Evolutionary conservation across 1,140 invertebrate species (phyloP).

Genomic region (Triops cancriformis): DNA sequence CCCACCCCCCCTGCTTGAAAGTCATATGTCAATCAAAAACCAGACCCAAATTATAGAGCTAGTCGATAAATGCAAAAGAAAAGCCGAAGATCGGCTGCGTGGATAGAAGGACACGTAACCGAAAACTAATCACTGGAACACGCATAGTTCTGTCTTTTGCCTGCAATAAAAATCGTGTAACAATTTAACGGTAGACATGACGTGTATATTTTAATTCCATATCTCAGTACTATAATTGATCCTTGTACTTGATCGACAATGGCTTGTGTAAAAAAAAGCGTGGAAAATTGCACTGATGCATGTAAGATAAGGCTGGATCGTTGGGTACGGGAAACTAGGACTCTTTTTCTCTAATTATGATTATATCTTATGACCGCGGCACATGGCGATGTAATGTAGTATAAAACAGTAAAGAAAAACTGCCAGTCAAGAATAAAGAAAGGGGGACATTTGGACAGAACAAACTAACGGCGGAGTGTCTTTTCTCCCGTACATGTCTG

Average conservation of each 20-base stretch:
- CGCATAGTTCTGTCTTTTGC: background rate
- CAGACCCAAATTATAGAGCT: slow-evolving; percentile 6
- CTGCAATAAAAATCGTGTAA: too few relatives aligned
- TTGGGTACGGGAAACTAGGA: background rate
- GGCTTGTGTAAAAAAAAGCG: background rate
- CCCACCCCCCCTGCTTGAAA: background rate
- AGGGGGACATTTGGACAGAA: background rate
- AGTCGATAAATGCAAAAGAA: background rate
- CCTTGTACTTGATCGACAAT: background rate
- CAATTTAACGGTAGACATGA: too few relatives aligned
- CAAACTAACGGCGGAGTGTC: background rate
- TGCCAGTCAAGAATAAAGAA: background rate
- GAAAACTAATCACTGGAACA: background rate
- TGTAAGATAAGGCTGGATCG: background rate
- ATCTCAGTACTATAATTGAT: background rate
- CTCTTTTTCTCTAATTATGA: background rate
- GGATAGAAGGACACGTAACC: background rate
- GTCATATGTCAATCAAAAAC: slow-evolving; percentile 6
- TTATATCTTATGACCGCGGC: background rate
- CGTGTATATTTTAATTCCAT: too few relatives aligned
- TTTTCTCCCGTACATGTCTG: background rate
- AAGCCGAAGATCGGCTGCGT: background rate
- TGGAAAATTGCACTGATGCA: background rate
- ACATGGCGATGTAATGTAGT: background rate
- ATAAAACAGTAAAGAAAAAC: background rate